Conservation (phyloP, 2,113 vertebrate species). For the Peromyscus californicus region DNA sequence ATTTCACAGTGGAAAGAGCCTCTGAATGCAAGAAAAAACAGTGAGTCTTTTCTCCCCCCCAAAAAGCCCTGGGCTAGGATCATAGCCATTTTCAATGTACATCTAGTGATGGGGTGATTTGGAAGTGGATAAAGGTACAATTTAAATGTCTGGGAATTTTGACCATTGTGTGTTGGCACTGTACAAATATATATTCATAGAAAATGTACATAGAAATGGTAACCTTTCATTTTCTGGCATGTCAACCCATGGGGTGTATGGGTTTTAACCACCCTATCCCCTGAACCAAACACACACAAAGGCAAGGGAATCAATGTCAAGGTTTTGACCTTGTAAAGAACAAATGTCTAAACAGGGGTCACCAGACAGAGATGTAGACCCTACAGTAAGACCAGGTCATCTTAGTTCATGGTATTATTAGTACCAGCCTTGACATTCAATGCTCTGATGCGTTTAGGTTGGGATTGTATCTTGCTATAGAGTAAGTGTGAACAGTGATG, state of each 20-base stretch:
- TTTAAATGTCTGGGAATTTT: background rate
- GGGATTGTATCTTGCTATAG: background rate
- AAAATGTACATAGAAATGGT: background rate
- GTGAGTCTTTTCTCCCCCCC: conserved; percentile 88
- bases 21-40: conserved; percentile 98
- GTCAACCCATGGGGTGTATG: conserved; percentile 24
- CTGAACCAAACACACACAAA: background rate
- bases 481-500: background rate
- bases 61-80: background rate
- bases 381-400: background rate
- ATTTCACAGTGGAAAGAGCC: conserved; percentile 96
- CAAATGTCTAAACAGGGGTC: background rate
- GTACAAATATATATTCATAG: background rate
- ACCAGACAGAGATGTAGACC: background rate
- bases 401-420: background rate
- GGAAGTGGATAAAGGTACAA: background rate
- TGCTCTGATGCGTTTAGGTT: background rate
- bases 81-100: background rate
- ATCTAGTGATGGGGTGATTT: background rate
- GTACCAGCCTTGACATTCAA: background rate
- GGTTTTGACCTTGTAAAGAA: background rate
- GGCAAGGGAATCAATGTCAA: background rate
- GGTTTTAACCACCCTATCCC: background rate
- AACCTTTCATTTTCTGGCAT: conserved; percentile 7
- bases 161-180: background rate